These are phyloP conservation scores for Parnassius orleans DNA, from an alignment of 2,888 invertebrate species.

Conservation along the genomic window DNA sequence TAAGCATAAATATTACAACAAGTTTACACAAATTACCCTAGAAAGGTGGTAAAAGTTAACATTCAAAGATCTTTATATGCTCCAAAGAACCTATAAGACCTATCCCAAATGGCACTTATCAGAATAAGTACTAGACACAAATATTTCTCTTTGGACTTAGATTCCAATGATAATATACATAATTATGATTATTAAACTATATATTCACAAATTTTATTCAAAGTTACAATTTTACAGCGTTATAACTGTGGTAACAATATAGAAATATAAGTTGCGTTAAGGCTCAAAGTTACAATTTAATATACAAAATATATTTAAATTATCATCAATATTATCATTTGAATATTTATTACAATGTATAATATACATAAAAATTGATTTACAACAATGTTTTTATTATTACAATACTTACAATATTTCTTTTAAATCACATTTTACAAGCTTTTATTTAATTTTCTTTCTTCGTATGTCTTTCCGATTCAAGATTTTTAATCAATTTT, in stretches of 20 bases:
- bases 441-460: too few relatives aligned
- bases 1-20: conserved; percentile 24
- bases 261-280: background rate
- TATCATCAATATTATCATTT: background rate
- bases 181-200: background rate
- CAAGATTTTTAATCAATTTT: too few relatives aligned
- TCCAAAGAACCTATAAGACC: conserved; percentile 4
- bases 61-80: conserved; percentile 12
- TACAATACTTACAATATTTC: too few relatives aligned
- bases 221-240: background rate
- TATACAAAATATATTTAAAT: background rate
- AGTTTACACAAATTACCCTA: conserved; percentile 20
- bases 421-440: too few relatives aligned
- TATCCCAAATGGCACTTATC: conserved; percentile 26
- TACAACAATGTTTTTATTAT: too few relatives aligned
- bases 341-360: too few relatives aligned
- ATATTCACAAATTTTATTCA: conserved; percentile 13
- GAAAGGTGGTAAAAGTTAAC: conserved; percentile 29
- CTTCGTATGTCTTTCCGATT: too few relatives aligned
- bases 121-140: conserved; percentile 20
- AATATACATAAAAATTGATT: background rate
- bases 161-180: conserved; percentile 19
- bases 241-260: conserved; percentile 16
- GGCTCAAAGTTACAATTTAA: background rate
- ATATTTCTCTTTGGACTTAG: conserved; percentile 19